Conservation (phyloP, 2,888 invertebrate genomes). For the Pandemis cinnamomeana region DNA sequence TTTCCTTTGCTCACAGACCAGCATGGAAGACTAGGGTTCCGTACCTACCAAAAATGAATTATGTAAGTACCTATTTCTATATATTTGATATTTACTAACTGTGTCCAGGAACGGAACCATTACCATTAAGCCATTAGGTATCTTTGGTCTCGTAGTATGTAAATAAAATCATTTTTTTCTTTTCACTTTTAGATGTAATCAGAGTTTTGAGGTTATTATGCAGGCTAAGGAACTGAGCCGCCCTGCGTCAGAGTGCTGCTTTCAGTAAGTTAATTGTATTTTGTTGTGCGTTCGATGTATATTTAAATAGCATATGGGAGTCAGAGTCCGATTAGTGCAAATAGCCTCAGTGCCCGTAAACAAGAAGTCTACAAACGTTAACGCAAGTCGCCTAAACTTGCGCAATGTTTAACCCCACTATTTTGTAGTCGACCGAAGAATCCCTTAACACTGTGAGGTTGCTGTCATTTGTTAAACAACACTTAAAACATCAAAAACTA, state of each 20-base stretch:
- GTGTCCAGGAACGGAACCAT: no score
- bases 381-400: not conserved
- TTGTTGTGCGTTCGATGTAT: not conserved
- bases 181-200: constrained; percentile 49
- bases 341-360: not conserved
- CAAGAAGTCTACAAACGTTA: not conserved
- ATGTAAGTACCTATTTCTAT: no score
- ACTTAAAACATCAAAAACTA: no score
- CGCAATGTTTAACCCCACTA: not conserved
- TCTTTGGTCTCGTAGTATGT: not conserved
- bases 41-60: no score
- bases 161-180: not conserved
- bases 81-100: no score
- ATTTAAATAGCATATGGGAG: not conserved
- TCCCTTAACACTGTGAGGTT: no score
- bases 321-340: not conserved
- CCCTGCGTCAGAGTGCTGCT: constrained; percentile 60
- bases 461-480: no score
- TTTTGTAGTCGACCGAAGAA: no score
- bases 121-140: not conserved
- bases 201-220: constrained; percentile 65
- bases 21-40: no score
- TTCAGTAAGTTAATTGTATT: constrained; percentile 52
- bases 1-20: no score
- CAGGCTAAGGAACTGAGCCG: constrained; percentile 62